Base-by-base conservation (phyloP, 1,140 invertebrate species). In the Thaumetopoea pityocampa region DNA sequence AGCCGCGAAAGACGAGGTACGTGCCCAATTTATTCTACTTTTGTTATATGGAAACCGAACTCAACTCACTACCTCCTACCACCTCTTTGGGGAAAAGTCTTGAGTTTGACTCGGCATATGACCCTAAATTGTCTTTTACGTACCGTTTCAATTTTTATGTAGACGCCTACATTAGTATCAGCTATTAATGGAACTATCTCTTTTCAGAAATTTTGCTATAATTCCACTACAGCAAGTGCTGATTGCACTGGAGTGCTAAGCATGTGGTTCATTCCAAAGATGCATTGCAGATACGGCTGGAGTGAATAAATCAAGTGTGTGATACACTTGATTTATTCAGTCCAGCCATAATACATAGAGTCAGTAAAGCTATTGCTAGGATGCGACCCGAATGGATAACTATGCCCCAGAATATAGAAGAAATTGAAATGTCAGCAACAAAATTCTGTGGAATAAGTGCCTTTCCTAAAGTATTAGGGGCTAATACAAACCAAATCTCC, bases 381-480 rank as follows among this genome's bases (percentile, higher is more conserved):
- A 12, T 32, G 6, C 12, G 38, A 7, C 4, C 28, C 8, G 1
- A 42, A 6, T 26, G 3, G 2, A 32, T 42, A 6, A 29, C 1
- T n/a, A 42, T 42, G 38, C 38, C 29, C 3, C 7, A 26, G 5
- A 33, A 14, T 24, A 8, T 2, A 16, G 11, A 42, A 16, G 19
- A 32, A 8, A 23, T 15, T 2, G 6, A 42, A 24, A 8, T 1
- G 3, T 12, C 8, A 2, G 20, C 12, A 9, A 24, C 4, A 14
- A 26, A 24, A 23, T 42, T 42, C 11, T 32, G 33, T 8, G 11
- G 24, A 1, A 32, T 41, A 4, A 26, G 20, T 26, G 7, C 1
- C 2, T 32, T 42, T 42, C 38, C 20, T 16, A 32, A 32, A 32
- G 29, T 33, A 16, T 5, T 24, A 2, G 28, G 38, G 10, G 38